Conservation (phyloP, 2,113 vertebrate species). For the Opisthocomus hoazin region DNA sequence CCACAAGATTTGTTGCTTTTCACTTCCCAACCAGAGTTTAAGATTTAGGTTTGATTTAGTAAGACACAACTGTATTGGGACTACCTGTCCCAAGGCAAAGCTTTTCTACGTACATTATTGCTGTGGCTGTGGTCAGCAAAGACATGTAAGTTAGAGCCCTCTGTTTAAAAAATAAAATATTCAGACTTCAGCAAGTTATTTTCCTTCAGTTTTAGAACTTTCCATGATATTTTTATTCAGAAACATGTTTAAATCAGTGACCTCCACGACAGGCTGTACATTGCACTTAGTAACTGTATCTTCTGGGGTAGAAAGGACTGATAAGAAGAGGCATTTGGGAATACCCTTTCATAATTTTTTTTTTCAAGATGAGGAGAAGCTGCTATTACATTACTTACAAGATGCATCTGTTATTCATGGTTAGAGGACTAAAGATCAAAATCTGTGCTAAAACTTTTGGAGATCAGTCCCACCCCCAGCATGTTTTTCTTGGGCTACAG, state of each 20-base stretch:
- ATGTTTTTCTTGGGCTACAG: constrained; percentile 1
- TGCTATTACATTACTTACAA: neutral
- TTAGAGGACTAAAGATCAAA: constrained; percentile 15
- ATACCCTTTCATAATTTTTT: neutral
- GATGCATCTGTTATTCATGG: neutral
- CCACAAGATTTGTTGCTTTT: neutral
- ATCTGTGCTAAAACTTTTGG: constrained; percentile 3
- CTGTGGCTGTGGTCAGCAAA: neutral
- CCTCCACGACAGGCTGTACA: neutral
- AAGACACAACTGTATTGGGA: neutral
- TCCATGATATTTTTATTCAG: neutral
- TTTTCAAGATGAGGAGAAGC: neutral
- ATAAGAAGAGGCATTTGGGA: neutral
- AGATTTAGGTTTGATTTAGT: neutral
- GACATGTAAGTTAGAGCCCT: neutral
- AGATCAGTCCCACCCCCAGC: neutral
- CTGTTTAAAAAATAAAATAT: neutral
- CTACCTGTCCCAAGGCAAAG: neutral
- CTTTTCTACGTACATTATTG: neutral
- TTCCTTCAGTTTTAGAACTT: neutral
- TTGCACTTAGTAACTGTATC: neutral
- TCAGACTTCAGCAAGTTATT: neutral
- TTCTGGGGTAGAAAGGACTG: neutral
- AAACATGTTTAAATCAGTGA: neutral
- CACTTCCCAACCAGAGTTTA: neutral